A percentile compares a stretch with the other conserved stretches of the same genome.
Conservation (phyloP, 2,888 invertebrate genomes). For the Noctua fimbriata region DNA sequence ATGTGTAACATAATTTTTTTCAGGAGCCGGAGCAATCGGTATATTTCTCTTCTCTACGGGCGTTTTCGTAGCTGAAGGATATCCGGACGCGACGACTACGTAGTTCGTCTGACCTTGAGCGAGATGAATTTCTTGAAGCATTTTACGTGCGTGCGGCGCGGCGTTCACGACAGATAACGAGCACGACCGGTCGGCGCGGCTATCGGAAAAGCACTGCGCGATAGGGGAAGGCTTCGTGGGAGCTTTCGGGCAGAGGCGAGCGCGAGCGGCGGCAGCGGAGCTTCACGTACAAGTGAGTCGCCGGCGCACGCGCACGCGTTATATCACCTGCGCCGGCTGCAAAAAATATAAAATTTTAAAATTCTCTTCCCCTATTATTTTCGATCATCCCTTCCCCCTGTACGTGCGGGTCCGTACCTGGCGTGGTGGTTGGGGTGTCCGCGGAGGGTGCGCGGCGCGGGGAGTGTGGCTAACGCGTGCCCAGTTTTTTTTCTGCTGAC, state of each 20-base stretch:
- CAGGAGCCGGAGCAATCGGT: constrained; percentile 91
- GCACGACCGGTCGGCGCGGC: constrained; percentile 83
- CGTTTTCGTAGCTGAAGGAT: constrained; percentile 87
- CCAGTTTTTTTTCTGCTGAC: constrained; percentile 87
- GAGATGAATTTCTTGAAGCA: constrained; percentile 90
- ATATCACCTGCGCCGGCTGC: constrained; percentile 91
- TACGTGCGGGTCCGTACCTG: constrained; percentile 89
- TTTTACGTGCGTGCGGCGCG: constrained; percentile 85
- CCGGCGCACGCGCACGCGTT: constrained; percentile 89
- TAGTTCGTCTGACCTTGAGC: constrained; percentile 91
- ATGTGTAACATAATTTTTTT: constrained; percentile 89
- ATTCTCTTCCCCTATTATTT: constrained; percentile 91
- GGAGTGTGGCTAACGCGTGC: constrained; percentile 84
- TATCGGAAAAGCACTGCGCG: constrained; percentile 82
- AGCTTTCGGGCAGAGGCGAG: constrained; percentile 74
- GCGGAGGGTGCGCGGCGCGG: constrained; percentile 72
- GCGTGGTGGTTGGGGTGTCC: constrained; percentile 75
- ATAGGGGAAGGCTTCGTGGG: constrained; percentile 77
- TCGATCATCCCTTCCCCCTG: constrained; percentile 90
- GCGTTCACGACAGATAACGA: constrained; percentile 68
- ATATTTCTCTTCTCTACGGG: constrained; percentile 89
- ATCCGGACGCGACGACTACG: constrained; percentile 91
- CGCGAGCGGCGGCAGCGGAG: constrained; percentile 84
- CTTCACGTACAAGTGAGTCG: constrained; percentile 88
- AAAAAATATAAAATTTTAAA: constrained; percentile 90